These are phyloP conservation scores for Sarcoramphus papa DNA, from an alignment of 2,797 vertebrate genomes.

Conservation along the genomic window DNA sequence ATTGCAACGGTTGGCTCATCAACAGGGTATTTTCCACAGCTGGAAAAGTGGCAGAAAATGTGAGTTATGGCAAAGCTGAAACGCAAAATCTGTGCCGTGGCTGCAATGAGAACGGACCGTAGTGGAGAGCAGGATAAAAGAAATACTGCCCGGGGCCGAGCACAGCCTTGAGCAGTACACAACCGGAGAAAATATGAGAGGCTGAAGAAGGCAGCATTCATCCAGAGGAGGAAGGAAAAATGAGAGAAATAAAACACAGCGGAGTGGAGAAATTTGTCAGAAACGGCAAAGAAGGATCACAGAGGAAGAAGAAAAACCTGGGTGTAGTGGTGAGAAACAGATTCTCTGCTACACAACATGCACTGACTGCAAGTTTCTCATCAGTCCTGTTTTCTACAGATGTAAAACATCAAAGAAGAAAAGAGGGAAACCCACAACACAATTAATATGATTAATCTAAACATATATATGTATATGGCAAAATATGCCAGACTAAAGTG, in stretches of 20 bases:
- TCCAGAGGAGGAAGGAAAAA: not conserved
- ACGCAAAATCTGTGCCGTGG: not conserved
- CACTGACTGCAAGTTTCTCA: not conserved
- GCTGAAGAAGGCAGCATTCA: not conserved
- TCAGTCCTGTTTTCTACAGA: not conserved
- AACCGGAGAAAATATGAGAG: not conserved
- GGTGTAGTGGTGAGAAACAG: not conserved
- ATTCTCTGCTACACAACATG: not conserved
- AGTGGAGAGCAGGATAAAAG: not conserved
- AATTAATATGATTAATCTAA: not conserved
- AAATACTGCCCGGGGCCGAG: not conserved
- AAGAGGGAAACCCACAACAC: not conserved
- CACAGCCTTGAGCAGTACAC: not conserved
- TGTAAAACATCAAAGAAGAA: not conserved
- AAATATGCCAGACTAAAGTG: not conserved
- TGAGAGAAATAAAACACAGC: not conserved
- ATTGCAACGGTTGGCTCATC: not conserved
- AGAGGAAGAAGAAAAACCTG: not conserved
- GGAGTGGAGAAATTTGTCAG: not conserved
- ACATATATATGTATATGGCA: not conserved
- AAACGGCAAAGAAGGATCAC: constrained; percentile 23
- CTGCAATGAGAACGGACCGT: not conserved
- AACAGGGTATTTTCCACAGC: not conserved
- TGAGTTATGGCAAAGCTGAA: not conserved
- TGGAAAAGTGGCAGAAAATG: not conserved